Base-by-base conservation (phyloP, 2,888 invertebrate genomes). In the Cheilosia variabilis region DNA sequence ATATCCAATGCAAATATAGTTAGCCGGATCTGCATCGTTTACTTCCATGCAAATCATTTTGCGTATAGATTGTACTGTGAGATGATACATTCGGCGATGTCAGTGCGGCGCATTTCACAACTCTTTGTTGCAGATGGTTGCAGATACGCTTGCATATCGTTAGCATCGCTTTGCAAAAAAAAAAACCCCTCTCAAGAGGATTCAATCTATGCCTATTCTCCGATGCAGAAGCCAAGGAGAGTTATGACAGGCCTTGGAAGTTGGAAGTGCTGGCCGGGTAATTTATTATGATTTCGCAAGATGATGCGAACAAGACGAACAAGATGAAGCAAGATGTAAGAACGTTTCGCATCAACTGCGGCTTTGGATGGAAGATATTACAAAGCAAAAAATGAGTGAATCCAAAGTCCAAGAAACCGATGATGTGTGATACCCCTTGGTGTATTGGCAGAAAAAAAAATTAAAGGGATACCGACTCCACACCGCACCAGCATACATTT, bases 241-340 rank as follows among this genome's bases (percentile, higher is more conserved):
- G 58, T 75, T 76, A 75, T 73, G 60, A 66, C 75, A 79, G 75
- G 62, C 84, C 84, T 79, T 79, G 84, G 73, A 60, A 66, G 31
- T 53, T 31, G 9, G 6, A 27, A 27, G 27, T 27, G 65, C 55
- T 58, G 22, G 73, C 37, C 37, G 43, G 57, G 15, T 75, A 69
- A 83, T 83, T 83, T 78, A 73, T 72, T 53, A 63, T 52, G 47
- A 79, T 84, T 84, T 84, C 58, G 53, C 69, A 84, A 84, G 69
- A 47, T 66, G 73, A 53, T 68, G 58, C 57, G 37, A 60, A 27
- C 24, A 65, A 63, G 63, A 17, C 68, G 45, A 77, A 66, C 45
- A 83, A 72, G 83, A 72, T 52, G 72, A 58, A 71, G 76, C 76
- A 58, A 58, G 75, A 75, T 66, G 47, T 47, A 24, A 65, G 71